These are phyloP conservation scores for Notiomystis cincta DNA, from an alignment of 2,113 vertebrate genomes.

Conservation along the genomic window DNA sequence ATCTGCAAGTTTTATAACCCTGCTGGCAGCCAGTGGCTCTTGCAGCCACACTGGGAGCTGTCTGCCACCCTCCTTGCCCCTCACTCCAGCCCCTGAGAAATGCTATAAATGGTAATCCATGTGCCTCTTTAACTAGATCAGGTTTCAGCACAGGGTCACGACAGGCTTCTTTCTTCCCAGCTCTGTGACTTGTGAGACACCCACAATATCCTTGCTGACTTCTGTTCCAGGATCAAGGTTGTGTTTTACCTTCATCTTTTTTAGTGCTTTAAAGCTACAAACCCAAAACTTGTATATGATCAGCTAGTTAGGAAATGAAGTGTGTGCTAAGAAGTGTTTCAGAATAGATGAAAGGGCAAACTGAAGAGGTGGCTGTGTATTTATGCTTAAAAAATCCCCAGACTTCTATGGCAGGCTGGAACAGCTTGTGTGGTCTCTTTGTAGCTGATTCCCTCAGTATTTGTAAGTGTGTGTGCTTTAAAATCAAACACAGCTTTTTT, in stretches of 20 bases:
- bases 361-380: slow-evolving; percentile 50
- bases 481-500: not conserved
- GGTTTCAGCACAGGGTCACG: slow-evolving; percentile 23
- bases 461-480: slow-evolving; percentile 28
- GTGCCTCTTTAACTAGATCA: slow-evolving; percentile 35
- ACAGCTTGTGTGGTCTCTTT: slow-evolving; percentile 59
- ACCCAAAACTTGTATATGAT: slow-evolving; percentile 13
- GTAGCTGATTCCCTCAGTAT: slow-evolving; percentile 18
- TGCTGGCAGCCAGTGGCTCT: not conserved
- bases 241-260: slow-evolving; percentile 25
- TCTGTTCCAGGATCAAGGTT: slow-evolving; percentile 28
- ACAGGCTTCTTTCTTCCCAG: slow-evolving; percentile 28
- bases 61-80: not conserved
- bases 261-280: not conserved
- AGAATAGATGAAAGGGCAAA: slow-evolving; percentile 51
- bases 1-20: not conserved
- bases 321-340: slow-evolving; percentile 1
- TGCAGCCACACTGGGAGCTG: not conserved
- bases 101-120: slow-evolving; percentile 27
- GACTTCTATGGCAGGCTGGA: slow-evolving; percentile 33
- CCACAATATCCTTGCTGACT: slow-evolving; percentile 21
- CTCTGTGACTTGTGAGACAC: slow-evolving; percentile 12
- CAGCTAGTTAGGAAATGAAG: slow-evolving; percentile 19
- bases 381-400: not conserved
- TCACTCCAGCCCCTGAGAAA: slow-evolving; percentile 6